phyloP scores from a whole-genome alignment of 2,113 vertebrate genomes.

The Antennarius striatus region DNA sequence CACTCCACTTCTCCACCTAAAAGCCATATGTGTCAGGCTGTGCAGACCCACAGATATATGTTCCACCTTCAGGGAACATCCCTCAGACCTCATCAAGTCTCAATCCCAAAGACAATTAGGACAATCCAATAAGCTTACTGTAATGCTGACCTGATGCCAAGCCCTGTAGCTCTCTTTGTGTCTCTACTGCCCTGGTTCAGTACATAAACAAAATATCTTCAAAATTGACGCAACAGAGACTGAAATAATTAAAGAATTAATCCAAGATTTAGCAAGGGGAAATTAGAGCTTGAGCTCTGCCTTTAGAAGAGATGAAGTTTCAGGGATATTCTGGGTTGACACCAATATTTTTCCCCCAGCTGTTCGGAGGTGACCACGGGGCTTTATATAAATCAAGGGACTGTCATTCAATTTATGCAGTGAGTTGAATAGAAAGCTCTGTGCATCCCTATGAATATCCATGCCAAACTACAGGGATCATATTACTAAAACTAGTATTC shows the following conservation, averaged over 20 bases:
- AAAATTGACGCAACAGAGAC: constrained; percentile 37
- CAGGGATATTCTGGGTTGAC: constrained; percentile 64
- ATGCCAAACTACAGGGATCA: constrained; percentile 58
- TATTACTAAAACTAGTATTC: constrained; percentile 69
- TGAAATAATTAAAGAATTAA: constrained; percentile 60
- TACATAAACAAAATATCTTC: constrained; percentile 41
- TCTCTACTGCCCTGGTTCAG: constrained; percentile 35
- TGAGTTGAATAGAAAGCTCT: constrained; percentile 49
- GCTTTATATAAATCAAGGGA: constrained; percentile 73
- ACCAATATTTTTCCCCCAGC: constrained; percentile 64
- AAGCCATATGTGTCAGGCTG: constrained; percentile 35
- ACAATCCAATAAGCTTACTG: constrained; percentile 76
- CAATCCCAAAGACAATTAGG: constrained; percentile 78
- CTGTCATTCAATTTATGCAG: constrained; percentile 55
- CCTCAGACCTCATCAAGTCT: constrained; percentile 68
- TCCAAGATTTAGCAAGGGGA: constrained; percentile 64
- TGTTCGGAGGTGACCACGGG: constrained; percentile 68
- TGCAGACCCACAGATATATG: constrained; percentile 40
- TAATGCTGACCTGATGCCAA: constrained; percentile 62
- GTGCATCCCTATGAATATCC: constrained; percentile 56
- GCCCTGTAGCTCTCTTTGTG: constrained; percentile 42
- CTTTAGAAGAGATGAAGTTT: constrained; percentile 55
- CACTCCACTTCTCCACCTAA: not conserved
- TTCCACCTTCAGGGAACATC: constrained; percentile 60
- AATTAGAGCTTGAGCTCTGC: constrained; percentile 47